Conservation (phyloP, 2,888 invertebrate species). For the Noctua pronuba region DNA sequence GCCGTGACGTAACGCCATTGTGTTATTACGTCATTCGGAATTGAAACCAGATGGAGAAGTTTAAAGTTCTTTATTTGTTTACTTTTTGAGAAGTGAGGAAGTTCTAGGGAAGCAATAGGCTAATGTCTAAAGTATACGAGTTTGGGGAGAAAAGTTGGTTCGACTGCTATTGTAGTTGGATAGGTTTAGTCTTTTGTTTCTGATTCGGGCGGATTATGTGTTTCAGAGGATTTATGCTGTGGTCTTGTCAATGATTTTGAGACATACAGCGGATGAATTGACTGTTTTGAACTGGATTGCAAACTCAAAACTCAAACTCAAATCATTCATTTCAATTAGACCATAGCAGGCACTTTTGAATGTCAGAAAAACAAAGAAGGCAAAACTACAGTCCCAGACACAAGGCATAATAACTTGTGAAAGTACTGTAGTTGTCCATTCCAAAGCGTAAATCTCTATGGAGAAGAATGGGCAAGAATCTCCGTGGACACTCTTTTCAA, state of each 20-base stretch:
- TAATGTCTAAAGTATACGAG: slow-evolving; percentile 22
- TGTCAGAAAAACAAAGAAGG: no score
- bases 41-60: slow-evolving; percentile 23
- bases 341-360: no score
- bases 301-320: no score
- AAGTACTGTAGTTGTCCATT: no score
- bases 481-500: no score
- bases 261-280: no score
- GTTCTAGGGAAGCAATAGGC: slow-evolving; percentile 27
- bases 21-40: slow-evolving; percentile 16
- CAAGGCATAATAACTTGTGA: no score
- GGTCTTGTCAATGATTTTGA: neutral
- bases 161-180: neutral
- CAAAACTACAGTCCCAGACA: no score
- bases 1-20: slow-evolving; percentile 40
- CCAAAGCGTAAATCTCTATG: no score
- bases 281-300: neutral
- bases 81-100: slow-evolving; percentile 24
- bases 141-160: slow-evolving; percentile 12
- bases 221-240: neutral
- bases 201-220: neutral
- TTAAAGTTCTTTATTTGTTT: slow-evolving; percentile 29
- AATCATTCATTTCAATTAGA: no score
- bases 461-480: no score
- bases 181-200: neutral